Base-by-base conservation (phyloP, 2,888 invertebrate genomes). In the Arrhopalites spinosus region DNA sequence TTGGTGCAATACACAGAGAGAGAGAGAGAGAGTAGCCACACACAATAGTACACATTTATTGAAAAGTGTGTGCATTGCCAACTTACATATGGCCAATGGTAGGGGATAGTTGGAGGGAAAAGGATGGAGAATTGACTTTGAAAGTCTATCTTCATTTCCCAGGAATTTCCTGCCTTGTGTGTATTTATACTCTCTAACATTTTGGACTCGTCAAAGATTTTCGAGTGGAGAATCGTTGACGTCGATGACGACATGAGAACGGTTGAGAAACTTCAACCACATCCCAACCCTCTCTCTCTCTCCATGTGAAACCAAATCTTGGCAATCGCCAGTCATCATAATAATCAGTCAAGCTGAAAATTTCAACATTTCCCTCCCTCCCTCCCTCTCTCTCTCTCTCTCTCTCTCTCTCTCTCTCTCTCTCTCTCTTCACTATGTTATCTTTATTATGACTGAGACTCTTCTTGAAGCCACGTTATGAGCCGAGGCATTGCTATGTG, bases 321-420 rank as follows among this genome's bases (percentile, higher is more conserved):
- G 64, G 30, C 64, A 64, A 8, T 50, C 64, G 11, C 29, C 29
- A 64, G 64, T 30, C 30, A 64, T 64, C 64, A 64, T 66, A 73
- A 73, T 73, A 64, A 73, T 73, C 73, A 63, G 63, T 50, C 36
- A 61, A 50, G 64, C 73, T 50, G 73, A 73, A 73, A 73, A 73
- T 73, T 73, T 73, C 53, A 47, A 23, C 20, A 29, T 64, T 27
- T 64, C 50, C 50, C 15, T 11, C 36, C 11, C 11, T 36, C 36
- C 11, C 50, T 17, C 15, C 50, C 20, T 50, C 15, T 20, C 50
- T 50, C 20, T 53, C 20, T 53, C 20, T 20, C n/a, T 1, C 53
- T n/a, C 53, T n/a, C 53, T n/a, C 15, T n/a, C 8, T 17, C 3
- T 8, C 20, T 11, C 50, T 20, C 15, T 50, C 17, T 50, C n/a